Base-by-base conservation (phyloP, 2,797 vertebrate genomes). In the Saxicola maurus region DNA sequence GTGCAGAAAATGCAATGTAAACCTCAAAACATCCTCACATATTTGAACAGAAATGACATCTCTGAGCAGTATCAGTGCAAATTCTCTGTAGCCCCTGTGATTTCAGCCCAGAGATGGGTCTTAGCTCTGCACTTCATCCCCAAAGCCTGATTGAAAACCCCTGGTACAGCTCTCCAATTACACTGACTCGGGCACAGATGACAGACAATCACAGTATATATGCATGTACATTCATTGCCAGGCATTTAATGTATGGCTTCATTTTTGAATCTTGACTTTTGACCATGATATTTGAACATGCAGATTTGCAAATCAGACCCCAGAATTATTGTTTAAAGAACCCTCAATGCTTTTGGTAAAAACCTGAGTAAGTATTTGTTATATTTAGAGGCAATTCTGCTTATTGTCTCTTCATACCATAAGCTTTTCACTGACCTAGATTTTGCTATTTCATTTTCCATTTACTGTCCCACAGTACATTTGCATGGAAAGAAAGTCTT, bases 351-450 rank as follows among this genome's bases (percentile, higher is more conserved):
- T 86, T 82, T 90, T 0, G 0, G 46, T 87, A 89, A 92, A 94
- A 94, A 86, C 82, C 92, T 89, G 89, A 92, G 83, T 90, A 95
- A 93, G 90, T 94, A 86, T 87, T 86, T 94, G 56, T 92, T 95
- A 90, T 87, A 92, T 96, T 94, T 94, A 91, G 93, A 93, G 82
- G 52, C 92, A 86, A 91, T 94, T 87, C 82, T 91, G 57, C 92
- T 86, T 83, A 83, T 93, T 89, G 82, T 95, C 74, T 89, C 74
- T 68, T 87, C 67, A 33, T 64, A 80, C 66, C 64, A 84, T 67
- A 89, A 91, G 87, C 80, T 90, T 93, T 94, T 89, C 80, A 69
- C 52, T 95, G 94, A 95, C 95, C 93, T 94, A 93, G 85, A 93
- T 95, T 93, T 83, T 83, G 30, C 81, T 92, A 40, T 90, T 89